Evolutionary conservation across 1,140 invertebrate genomes (phyloP).

Genomic region (Drosophila ananassae): DNA sequence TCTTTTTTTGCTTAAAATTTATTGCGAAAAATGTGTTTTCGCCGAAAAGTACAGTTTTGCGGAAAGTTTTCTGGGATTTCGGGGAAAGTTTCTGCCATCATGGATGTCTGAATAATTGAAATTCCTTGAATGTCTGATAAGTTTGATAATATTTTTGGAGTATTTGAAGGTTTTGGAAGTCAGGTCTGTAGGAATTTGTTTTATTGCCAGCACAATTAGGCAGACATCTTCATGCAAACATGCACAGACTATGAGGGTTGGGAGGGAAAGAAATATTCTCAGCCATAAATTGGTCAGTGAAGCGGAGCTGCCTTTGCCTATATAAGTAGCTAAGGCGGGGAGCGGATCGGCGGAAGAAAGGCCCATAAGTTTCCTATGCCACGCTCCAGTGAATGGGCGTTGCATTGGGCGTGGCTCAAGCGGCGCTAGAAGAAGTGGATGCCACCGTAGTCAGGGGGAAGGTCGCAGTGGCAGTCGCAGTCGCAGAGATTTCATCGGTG

Average conservation of each 20-base stretch:
- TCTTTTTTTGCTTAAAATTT: constrained; percentile 43
- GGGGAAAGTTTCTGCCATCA: constrained; percentile 17
- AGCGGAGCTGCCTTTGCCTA: constrained; percentile 63
- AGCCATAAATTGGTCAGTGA: constrained; percentile 71
- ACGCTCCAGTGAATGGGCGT: constrained; percentile 69
- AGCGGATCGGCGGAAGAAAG: constrained; percentile 21
- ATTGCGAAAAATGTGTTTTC: constrained; percentile 22
- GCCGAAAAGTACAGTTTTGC: constrained; percentile 36
- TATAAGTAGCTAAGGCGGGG: constrained; percentile 47
- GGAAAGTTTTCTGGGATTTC: constrained; percentile 14
- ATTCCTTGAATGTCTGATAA: not conserved
- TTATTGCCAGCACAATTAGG: constrained; percentile 21
- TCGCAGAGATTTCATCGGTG: constrained; percentile 74
- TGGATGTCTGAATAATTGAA: not conserved
- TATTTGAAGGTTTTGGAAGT: constrained; percentile 9
- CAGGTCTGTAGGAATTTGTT: constrained; percentile 2
- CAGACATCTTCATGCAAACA: constrained; percentile 57
- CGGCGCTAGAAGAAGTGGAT: constrained; percentile 53
- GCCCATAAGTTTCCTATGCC: constrained; percentile 45
- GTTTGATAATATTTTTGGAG: constrained; percentile 37
- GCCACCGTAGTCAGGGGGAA: constrained; percentile 38
- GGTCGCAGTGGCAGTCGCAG: constrained; percentile 40
- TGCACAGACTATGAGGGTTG: constrained; percentile 36
- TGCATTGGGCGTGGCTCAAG: constrained; percentile 65
- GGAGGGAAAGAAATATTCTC: constrained; percentile 46